These are phyloP conservation scores for Gymnocypris eckloni DNA, from an alignment of 2,797 vertebrate genomes.

Conservation along the genomic window DNA sequence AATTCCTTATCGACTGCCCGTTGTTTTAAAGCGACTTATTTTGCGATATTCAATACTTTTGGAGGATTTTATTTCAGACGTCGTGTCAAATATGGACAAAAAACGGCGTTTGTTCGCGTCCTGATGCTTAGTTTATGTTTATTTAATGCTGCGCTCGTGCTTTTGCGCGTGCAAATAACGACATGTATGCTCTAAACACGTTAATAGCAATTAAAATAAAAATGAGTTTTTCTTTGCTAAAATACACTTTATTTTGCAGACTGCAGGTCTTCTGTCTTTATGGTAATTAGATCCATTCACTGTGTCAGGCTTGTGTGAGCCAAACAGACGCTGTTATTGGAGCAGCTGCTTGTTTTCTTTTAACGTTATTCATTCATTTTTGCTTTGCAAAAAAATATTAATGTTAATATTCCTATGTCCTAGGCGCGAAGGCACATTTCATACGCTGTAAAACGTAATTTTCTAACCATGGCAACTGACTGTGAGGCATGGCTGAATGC, in stretches of 20 bases:
- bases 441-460: background rate
- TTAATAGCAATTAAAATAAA: background rate
- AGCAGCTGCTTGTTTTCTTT: background rate
- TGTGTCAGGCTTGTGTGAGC: slow-evolving; percentile 14
- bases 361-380: background rate
- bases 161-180: background rate
- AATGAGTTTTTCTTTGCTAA: background rate
- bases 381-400: background rate
- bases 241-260: background rate
- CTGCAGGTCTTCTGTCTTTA: background rate
- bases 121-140: slow-evolving; percentile 42
- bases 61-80: background rate
- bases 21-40: background rate
- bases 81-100: background rate
- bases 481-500: slow-evolving; percentile 84
- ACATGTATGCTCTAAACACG: background rate
- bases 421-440: slow-evolving; percentile 24
- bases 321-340: slow-evolving; percentile 38
- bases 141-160: slow-evolving; percentile 14
- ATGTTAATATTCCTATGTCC: background rate
- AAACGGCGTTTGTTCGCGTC: background rate
- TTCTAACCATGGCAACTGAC: slow-evolving; percentile 80
- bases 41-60: no score
- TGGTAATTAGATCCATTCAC: slow-evolving; percentile 20
- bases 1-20: background rate